Conservation (phyloP, 2,888 invertebrate species). For the Baccha elongata region DNA sequence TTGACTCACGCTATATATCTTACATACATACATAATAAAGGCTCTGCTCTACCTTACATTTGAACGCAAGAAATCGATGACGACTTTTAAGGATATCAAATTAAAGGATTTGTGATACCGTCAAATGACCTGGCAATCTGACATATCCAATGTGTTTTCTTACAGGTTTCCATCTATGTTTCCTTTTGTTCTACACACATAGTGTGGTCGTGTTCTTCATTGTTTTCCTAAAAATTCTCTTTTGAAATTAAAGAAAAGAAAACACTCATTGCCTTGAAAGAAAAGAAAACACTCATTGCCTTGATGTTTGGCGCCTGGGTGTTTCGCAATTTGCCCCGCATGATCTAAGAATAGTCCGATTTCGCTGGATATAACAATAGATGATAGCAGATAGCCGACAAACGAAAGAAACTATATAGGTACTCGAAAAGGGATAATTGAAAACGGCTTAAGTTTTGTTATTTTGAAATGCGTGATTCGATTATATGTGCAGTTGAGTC, state of each 20-base stretch:
- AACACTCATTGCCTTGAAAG: slow-evolving; percentile 24
- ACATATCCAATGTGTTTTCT: slow-evolving; percentile 74
- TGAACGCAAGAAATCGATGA: no score
- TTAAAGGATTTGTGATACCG: slow-evolving; percentile 75
- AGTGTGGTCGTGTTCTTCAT: slow-evolving; percentile 36
- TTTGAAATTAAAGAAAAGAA: slow-evolving; percentile 8
- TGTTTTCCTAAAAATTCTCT: slow-evolving; percentile 21
- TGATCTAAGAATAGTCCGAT: slow-evolving; percentile 26
- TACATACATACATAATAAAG: no score
- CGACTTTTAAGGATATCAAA: slow-evolving; percentile 64
- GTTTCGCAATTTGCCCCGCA: slow-evolving; percentile 74
- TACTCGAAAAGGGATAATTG: slow-evolving; percentile 60
- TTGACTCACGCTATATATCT: no score
- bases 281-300: slow-evolving; percentile 21
- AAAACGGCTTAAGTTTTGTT: slow-evolving; percentile 49
- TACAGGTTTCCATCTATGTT: slow-evolving; percentile 16
- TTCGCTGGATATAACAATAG: slow-evolving; percentile 37
- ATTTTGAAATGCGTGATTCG: neutral
- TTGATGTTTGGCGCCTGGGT: slow-evolving; percentile 73
- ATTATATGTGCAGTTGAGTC: no score
- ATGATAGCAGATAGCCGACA: slow-evolving; percentile 46
- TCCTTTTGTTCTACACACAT: slow-evolving; percentile 47
- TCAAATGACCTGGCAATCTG: no score
- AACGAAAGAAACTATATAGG: slow-evolving; percentile 37
- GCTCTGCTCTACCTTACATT: no score